A percentile compares a stretch with the other conserved stretches of the same genome.
phyloP scores from a whole-genome alignment of 2,797 vertebrate species.

The Pantherophis vulpinus region DNA sequence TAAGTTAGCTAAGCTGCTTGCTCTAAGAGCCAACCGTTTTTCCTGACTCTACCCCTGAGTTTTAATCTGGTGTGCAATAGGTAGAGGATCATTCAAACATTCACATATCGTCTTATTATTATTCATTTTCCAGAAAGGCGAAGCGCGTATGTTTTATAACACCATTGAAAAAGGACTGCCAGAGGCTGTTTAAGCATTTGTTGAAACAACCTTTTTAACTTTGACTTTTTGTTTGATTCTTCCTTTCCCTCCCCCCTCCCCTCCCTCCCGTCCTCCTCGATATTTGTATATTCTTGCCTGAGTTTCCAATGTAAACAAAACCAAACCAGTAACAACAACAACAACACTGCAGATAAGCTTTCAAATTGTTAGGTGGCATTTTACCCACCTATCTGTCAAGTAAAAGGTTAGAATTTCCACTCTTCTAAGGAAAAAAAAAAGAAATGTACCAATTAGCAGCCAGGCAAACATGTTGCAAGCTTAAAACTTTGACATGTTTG shows the following conservation, averaged over 20 bases:
- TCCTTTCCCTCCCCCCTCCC: conserved; percentile 20
- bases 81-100: too few species aligned
- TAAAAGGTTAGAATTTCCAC: conserved; percentile 76
- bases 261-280: not conserved
- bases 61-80: not conserved
- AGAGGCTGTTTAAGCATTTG: conserved; percentile 26
- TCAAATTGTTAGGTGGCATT: conserved; percentile 74
- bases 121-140: conserved; percentile 27
- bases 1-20: not conserved
- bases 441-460: conserved; percentile 70
- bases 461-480: conserved; percentile 51
- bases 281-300: conserved; percentile 60
- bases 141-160: conserved; percentile 21
- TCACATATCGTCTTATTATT: not conserved
- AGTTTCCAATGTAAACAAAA: conserved; percentile 62
- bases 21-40: not conserved
- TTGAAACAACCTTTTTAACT: conserved; percentile 43
- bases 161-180: conserved; percentile 30
- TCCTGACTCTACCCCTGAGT: not conserved
- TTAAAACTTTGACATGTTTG: conserved; percentile 43
- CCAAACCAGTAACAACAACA: not conserved
- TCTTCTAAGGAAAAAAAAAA: conserved; percentile 70
- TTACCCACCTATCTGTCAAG: conserved; percentile 73
- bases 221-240: conserved; percentile 53
- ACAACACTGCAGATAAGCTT: conserved; percentile 62